Evolutionary conservation across 1,140 invertebrate species (phyloP), one percentile per base, ranked within the genome.

Genomic region (Tetramorium simillimum): DNA sequence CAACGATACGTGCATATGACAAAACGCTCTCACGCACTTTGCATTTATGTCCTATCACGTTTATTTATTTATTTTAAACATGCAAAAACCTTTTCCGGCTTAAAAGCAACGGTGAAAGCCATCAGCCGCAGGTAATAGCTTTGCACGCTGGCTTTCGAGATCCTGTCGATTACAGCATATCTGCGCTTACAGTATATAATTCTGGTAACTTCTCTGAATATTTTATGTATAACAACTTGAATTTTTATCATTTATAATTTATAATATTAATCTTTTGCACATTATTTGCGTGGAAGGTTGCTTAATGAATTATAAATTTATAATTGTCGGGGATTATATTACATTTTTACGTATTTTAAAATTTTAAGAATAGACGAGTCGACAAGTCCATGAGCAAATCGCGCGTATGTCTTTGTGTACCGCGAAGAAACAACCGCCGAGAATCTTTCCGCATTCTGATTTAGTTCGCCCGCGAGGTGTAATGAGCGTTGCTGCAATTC

Each of bases 41-140:
- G 69, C 69, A 56, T 84, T 75, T 75, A 75, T 75, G 69, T 84
- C 40, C 69, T 75, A 84, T 75, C 80, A 18, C 53, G 40, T 84
- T 84, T 84, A 73, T 84, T 84, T 84, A 84, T 84, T 75, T 84
- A 84, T 84, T 62, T 84, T 84, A 84, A 82, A 84, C 80, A 84
- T 75, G 80, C 69, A 75, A 75, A 84, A 84, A 84, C 80, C 80
- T 84, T 84, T 73, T 53, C 80, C 53, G 51, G 80, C 69, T 84
- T 84, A 84, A 84, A 84, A 84, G 80, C 80, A 84, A 75, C 53
- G 53, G 40, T 75, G 80, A 84, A 84, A 84, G 80, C 80, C 80
- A 84, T 84, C 80, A 84, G 80, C 80, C 69, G 80, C 69, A 43
- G 69, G 53, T 84, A 84, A 84, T 84, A 73, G 80, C 80, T 73